phyloP scores from a whole-genome alignment of 2,113 vertebrate species.

The Terrapene triunguis region DNA sequence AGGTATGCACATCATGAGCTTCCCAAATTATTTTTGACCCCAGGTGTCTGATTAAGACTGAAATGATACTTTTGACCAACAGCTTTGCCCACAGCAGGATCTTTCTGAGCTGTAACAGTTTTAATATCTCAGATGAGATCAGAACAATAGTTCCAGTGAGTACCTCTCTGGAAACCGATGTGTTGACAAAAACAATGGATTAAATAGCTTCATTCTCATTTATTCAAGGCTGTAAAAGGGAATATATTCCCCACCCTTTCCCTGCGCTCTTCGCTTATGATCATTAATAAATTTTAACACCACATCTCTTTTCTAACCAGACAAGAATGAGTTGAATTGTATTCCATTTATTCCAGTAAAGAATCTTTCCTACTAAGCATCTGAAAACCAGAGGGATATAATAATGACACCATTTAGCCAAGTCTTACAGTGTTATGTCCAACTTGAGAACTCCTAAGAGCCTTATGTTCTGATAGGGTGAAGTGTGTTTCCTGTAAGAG shows the following conservation, averaged over 20 bases:
- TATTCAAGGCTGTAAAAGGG: not conserved
- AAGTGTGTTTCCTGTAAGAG: not conserved
- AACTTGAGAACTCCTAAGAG: constrained; percentile 18
- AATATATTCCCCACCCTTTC: not conserved
- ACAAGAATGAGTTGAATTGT: not conserved
- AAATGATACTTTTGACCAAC: not conserved
- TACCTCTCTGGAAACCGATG: not conserved
- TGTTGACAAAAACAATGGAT: not conserved
- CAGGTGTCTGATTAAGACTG: not conserved
- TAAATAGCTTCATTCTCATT: not conserved
- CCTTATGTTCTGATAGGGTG: not conserved
- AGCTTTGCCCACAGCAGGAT: not conserved
- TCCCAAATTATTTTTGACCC: not conserved
- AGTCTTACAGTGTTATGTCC: not conserved
- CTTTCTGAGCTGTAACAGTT: not conserved
- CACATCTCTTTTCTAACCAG: not conserved
- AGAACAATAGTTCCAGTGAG: not conserved
- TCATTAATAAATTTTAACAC: not conserved
- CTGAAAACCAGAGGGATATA: constrained; percentile 1
- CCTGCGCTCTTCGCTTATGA: not conserved
- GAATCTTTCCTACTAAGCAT: not conserved
- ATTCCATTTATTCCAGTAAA: not conserved
- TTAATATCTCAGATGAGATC: not conserved
- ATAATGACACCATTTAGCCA: constrained; percentile 36
- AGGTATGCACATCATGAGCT: not conserved